Percentiles rank a stretch among this genome's conserved stretches.
phyloP scores from a whole-genome alignment of 2,888 invertebrate genomes.

The Dolichopus griseipennis region DNA sequence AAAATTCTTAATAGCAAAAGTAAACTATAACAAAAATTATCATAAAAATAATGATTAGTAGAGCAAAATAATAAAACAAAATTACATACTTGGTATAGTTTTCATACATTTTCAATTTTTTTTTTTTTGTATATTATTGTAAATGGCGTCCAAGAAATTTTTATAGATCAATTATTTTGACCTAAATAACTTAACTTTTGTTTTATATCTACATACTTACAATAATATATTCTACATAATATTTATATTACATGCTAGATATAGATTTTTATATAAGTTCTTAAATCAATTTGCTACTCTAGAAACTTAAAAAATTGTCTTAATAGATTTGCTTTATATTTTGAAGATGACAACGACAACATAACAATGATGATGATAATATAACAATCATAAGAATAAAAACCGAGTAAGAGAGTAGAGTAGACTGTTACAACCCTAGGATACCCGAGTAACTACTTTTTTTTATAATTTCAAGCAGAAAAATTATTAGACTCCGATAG shows the following conservation, averaged over 20 bases:
- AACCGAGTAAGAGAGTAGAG: too few relatives aligned
- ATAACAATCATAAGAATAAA: background rate
- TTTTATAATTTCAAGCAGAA: too few relatives aligned
- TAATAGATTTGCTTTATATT: conserved; percentile 3
- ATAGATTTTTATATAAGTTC: background rate
- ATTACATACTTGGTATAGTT: too few relatives aligned
- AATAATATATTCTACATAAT: too few relatives aligned
- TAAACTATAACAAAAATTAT: background rate
- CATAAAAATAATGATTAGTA: background rate
- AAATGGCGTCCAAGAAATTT: background rate
- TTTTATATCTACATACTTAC: background rate
- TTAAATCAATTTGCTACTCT: conserved; percentile 6
- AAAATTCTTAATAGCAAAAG: background rate
- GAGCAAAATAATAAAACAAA: background rate
- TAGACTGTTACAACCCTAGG: too few relatives aligned
- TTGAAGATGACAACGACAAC: background rate
- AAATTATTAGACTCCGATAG: too few relatives aligned
- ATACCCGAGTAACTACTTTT: too few relatives aligned
- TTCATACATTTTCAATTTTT: too few relatives aligned
- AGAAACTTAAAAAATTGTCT: background rate
- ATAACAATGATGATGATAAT: background rate
- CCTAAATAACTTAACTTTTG: background rate
- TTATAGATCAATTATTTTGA: conserved; percentile 1
- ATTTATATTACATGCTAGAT: too few relatives aligned
- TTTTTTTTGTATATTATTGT: background rate